These are phyloP conservation scores for Neria commutata DNA, from an alignment of 2,888 invertebrate species.

Conservation along the genomic window DNA sequence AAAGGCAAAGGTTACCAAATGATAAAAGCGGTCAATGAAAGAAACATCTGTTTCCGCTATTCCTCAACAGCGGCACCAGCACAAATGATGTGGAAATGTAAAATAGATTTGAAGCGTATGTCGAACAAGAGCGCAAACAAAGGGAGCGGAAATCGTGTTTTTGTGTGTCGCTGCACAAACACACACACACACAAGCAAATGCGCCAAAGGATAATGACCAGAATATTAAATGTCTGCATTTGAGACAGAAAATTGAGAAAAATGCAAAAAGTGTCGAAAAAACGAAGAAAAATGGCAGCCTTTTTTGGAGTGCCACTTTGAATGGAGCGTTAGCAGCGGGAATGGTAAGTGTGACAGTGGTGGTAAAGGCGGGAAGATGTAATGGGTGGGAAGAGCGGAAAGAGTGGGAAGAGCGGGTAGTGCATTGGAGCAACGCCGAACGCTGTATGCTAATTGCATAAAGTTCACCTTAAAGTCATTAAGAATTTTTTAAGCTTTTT, in stretches of 20 bases:
- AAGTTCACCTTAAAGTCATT: no score
- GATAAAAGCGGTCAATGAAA: constrained; percentile 22
- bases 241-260: neutral
- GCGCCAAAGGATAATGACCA: constrained; percentile 19
- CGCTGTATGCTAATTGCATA: neutral
- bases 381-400: no score
- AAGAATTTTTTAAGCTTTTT: no score
- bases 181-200: neutral
- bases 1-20: constrained; percentile 23
- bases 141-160: neutral
- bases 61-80: constrained; percentile 20
- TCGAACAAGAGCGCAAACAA: constrained; percentile 14
- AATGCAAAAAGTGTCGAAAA: neutral
- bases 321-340: no score
- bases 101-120: constrained; percentile 50
- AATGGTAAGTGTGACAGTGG: no score
- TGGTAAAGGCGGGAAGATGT: no score
- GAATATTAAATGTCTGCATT: constrained; percentile 21
- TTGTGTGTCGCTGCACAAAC: neutral
- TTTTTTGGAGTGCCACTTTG: neutral
- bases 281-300: neutral
- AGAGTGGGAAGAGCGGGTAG: no score
- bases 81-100: constrained; percentile 57
- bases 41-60: constrained; percentile 25
- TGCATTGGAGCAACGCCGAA: neutral